Evolutionary conservation across 2,888 invertebrate species (phyloP), one percentile per base, ranked within the genome.

Genomic region (Neocrepidodera transversa): DNA sequence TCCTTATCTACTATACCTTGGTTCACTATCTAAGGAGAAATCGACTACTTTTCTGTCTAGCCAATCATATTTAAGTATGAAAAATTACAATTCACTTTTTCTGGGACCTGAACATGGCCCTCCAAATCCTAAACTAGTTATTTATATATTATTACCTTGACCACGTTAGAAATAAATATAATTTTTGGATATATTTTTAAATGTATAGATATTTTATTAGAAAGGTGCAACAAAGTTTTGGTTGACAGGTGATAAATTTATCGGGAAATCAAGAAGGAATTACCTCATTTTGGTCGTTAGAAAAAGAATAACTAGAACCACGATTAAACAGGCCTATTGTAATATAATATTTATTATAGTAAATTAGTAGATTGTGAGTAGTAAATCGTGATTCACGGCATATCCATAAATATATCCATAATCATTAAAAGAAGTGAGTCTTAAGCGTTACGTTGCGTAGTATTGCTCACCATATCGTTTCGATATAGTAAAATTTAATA

Each of bases 341-440:
- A 54, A 43, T 53, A 28, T 35, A 54, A 26, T 54, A 54, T 47
- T 45, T 54, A 54, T 54, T 36, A 45, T 30, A 49, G 20, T 48
- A 52, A 53, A 48, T 52, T 36, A 52, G 48, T 40, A 23, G 52
- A 58, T 49, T 49, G 43, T 54, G 47, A 54, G 56, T 60, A 60
- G 56, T 56, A 18, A 35, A 60, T 56, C 60, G 60, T 60, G 60
- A 43, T 51, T 56, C 56, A 60, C 60, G 60, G 56, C 40, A 48
- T 60, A 52, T 60, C 56, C 51, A 60, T 52, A 56, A 60, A 60
- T 60, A 60, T 56, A 48, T 47, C 30, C 45, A 48, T 60, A 45
- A 56, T 60, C 32, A 56, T 60, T 55, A 47, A 36, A 45, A 18
- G 35, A 42, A 45, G 47, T 38, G 40, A 56, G 23, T 47, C 20